These are phyloP conservation scores for Danio tinwini DNA, from an alignment of 2,797 vertebrate genomes.

Conservation along the genomic window DNA sequence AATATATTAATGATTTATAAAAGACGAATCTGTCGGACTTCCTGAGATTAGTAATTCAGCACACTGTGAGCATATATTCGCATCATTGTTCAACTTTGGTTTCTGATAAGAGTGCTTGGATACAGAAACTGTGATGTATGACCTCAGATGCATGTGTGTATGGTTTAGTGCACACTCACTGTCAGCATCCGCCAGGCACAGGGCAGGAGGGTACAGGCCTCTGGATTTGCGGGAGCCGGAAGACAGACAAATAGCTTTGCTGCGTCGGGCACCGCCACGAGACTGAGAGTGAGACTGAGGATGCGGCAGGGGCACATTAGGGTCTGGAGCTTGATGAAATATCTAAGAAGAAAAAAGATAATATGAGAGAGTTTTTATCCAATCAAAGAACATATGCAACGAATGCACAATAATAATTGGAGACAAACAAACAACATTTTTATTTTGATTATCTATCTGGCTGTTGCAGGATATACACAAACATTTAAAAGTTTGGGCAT, in stretches of 20 bases:
- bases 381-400: neutral
- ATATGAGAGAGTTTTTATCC: neutral
- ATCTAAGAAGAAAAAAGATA: constrained; percentile 77
- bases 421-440: neutral
- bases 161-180: constrained; percentile 83
- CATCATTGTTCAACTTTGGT: too few species aligned
- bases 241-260: constrained; percentile 93
- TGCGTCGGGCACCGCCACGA: constrained; percentile 85
- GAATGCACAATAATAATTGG: neutral
- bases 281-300: constrained; percentile 75
- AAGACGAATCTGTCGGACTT: too few species aligned
- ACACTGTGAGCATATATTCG: too few species aligned
- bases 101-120: too few species aligned
- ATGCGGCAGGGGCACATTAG: constrained; percentile 90
- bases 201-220: constrained; percentile 85
- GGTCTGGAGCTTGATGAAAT: constrained; percentile 91
- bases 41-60: too few species aligned
- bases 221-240: constrained; percentile 90
- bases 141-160: too few species aligned
- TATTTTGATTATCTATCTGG: too few species aligned
- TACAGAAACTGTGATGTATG: neutral
- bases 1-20: too few species aligned
- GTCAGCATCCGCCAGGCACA: constrained; percentile 94
- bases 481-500: too few species aligned
- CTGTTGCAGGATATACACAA: too few species aligned